Evolutionary conservation across 2,113 vertebrate genomes (phyloP).

Genomic region (Myocastor coypus): DNA sequence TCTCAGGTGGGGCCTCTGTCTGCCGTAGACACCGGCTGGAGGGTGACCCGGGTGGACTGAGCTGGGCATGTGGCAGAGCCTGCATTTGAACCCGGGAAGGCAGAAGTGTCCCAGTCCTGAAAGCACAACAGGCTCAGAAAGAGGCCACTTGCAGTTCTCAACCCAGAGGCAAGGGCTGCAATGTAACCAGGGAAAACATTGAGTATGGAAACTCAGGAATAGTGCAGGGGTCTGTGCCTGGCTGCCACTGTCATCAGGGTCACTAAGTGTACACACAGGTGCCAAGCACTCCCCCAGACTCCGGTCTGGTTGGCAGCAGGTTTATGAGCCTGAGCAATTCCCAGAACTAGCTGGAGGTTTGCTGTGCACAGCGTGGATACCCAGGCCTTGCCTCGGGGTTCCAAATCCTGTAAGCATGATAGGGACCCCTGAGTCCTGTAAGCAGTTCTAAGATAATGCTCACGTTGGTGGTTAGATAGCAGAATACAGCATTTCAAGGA

Average conservation of each 20-base stretch:
- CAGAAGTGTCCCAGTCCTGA: neutral
- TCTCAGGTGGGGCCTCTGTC: neutral
- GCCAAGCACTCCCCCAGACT: neutral
- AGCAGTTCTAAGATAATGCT: neutral
- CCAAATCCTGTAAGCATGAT: neutral
- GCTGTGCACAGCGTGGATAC: neutral
- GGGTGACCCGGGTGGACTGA: neutral
- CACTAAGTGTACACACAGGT: neutral
- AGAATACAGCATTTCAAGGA: neutral
- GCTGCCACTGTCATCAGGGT: neutral
- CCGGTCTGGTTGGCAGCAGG: neutral
- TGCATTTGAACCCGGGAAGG: conserved; percentile 7
- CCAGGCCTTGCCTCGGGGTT: neutral
- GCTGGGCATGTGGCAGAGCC: neutral
- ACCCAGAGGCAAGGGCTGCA: neutral
- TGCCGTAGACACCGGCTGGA: neutral
- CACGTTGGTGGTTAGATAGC: neutral
- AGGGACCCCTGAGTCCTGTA: neutral
- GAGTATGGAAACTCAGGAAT: neutral
- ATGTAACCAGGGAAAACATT: neutral
- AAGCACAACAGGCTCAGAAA: neutral
- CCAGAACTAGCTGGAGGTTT: neutral
- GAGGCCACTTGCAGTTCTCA: neutral
- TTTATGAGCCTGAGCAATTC: neutral
- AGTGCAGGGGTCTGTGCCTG: neutral